Evolutionary conservation across 2,113 vertebrate species (phyloP), one percentile per base, ranked within the genome.

Genomic region (Scomber colias): DNA sequence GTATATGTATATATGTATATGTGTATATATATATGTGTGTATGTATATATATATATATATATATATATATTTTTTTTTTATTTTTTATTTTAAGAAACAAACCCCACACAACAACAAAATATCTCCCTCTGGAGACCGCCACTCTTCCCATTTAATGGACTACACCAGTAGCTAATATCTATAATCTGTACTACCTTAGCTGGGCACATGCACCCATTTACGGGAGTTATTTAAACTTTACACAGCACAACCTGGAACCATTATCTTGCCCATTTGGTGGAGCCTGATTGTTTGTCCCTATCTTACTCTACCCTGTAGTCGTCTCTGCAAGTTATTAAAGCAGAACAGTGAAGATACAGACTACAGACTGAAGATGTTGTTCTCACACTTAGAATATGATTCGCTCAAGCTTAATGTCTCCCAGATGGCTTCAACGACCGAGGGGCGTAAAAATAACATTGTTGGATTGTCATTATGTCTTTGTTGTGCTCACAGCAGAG

Each of bases 381-480:
- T 45, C 76, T 73, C 82, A 64, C 77, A 51, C 71, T 78, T 65
- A 9, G 27, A 87, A 72, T 80, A 75, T 84, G 50, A 71, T 87
- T 86, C 19, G 51, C 75, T 68, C 74, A 4, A 17, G 49, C 56
- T 48, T 84, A 86, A 89, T 88, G 70, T 77, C 73, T 87, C 78
- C 80, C 85, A 87, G 75, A 84, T 89, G 86, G 70, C 69, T 67
- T 72, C 61, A 54, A 60, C 64, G 70, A 77, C 57, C 19, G 13
- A 65, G 75, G 73, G 35, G 50, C 53, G 50, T 86, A 59, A 79
- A 35, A 85, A 65, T 45, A 81, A 85, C 77, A 72, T 60, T 40
- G 63, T 16, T n/a, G 30, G 24, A 70, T 77, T 79, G 82, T 71
- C 64, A 62, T 79, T 30, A 66, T 49, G 76, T 77, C 44, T 72